Base-by-base conservation (phyloP, 2,113 vertebrate genomes). In the Vireo altiloquus region DNA sequence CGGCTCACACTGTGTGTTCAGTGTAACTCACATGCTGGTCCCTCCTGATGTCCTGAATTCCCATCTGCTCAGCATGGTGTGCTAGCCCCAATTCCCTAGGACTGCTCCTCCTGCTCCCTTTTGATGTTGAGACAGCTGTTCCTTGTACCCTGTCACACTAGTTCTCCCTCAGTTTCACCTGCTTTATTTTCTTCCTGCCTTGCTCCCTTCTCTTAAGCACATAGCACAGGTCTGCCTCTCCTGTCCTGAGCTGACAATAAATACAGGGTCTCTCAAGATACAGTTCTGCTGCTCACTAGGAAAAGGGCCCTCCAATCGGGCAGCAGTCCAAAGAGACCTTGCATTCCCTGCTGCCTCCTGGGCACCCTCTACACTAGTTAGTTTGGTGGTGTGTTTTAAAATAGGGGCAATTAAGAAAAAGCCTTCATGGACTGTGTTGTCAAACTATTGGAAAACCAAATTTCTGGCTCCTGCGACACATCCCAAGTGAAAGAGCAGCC, bases 91-190 rank as follows among this genome's bases (percentile, higher is more conserved):
- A 2, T 91, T 94, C 89, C 81, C 94, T 76, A 39, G 59, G 79
- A 87, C 68, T 2, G 8, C 57, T 92, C 77, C 54, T 95, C 57
- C 89, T 22, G 37, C 87, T 92, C 70, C 39, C 68, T 82, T 92
- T 87, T 94, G 82, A 93, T 94, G 94, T 87, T 80, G 57, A 66
- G 78, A 87, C 92, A 95, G 96, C 82, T 95, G 84, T 78, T 95
- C 59, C 75, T 88, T 6, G 2, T 79, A 70, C 54, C 46, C 61
- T 65, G 54, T 61, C 2, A 2, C 82, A 74, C 47, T 71, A 82
- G 39, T 25, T 74, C 68, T 92, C 71, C 50, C 60, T 90, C 68
- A 56, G 78, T 52, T 90, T 74, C 92, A 90, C 75, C 84, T 87
- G 76, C 60, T 79, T 89, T 86, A 37, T 84, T 90, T 92, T 87